Evolutionary conservation across 1,140 invertebrate species (phyloP).

Genomic region (Drosophila trapezifrons): DNA sequence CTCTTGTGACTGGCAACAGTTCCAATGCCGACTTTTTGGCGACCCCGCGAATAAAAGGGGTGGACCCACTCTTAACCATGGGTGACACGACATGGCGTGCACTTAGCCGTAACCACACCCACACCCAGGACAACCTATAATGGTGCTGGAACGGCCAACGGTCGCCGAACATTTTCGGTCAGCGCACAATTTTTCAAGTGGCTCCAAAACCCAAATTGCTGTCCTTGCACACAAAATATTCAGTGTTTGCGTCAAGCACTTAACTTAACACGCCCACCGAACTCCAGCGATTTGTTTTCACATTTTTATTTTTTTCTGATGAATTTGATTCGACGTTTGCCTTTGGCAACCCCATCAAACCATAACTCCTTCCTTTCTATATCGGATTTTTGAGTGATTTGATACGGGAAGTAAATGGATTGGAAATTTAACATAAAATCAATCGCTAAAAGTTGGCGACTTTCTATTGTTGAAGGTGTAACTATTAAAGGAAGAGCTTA

Average conservation of each 20-base stretch:
- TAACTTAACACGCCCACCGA: constrained; percentile 1
- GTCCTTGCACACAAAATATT: constrained; percentile 1
- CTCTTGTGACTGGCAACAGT: constrained; percentile 1
- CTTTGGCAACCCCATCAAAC: neutral
- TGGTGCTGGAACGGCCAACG: no score
- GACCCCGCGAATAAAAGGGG: neutral
- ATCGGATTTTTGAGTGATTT: constrained; percentile 9
- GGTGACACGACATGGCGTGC: constrained; percentile 3
- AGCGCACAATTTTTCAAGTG: constrained; percentile 17
- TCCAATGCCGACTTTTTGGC: constrained; percentile 9
- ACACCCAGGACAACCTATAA: neutral
- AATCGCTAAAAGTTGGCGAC: neutral
- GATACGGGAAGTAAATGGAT: constrained; percentile 13
- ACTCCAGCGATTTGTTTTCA: constrained; percentile 1
- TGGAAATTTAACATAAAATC: constrained; percentile 15
- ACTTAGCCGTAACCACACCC: constrained; percentile 11
- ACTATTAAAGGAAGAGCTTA: no score
- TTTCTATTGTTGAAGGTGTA: neutral
- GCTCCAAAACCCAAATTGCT: constrained; percentile 1
- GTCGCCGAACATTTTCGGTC: neutral
- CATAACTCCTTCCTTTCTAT: neutral
- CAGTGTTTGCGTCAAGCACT: constrained; percentile 13
- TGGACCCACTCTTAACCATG: neutral
- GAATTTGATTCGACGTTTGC: constrained; percentile 7
- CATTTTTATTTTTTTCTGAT: constrained; percentile 9